Percentiles rank a stretch among this genome's conserved stretches.
These are phyloP conservation scores for Lipophrys pholis DNA, from an alignment of 2,113 vertebrate species.

Conservation along the genomic window DNA sequence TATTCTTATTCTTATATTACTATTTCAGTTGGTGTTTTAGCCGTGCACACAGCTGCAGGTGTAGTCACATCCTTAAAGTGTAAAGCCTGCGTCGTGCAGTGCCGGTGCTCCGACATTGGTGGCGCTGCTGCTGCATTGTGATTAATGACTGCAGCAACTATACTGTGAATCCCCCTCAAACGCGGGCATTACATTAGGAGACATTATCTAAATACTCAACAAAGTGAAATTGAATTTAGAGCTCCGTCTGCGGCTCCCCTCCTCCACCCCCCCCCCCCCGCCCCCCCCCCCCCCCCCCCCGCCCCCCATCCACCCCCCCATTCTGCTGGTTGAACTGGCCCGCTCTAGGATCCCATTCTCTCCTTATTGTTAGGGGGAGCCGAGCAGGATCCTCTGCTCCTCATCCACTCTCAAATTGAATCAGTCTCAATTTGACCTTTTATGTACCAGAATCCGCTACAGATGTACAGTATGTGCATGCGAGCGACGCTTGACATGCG, in stretches of 20 bases:
- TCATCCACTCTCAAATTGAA: conserved; percentile 81
- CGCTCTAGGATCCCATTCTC: conserved; percentile 78
- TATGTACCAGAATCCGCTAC: conserved; percentile 74
- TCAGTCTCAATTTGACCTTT: conserved; percentile 83
- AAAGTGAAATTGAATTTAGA: conserved; percentile 83
- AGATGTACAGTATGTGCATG: conserved; percentile 75
- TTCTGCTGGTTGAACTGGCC: conserved; percentile 63
- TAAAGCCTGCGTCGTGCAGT: conserved; percentile 29
- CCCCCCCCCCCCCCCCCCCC: background rate
- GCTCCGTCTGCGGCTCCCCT: conserved; percentile 40
- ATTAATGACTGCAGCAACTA: conserved; percentile 42
- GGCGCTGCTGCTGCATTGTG: conserved; percentile 78
- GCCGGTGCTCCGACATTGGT: conserved; percentile 57
- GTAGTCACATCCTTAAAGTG: conserved; percentile 22
- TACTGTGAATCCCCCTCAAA: conserved; percentile 58
- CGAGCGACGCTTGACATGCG: conserved; percentile 49
- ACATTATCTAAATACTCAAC: conserved; percentile 85
- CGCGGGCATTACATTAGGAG: conserved; percentile 74
- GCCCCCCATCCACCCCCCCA: conserved; percentile 2
- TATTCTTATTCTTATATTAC: no score
- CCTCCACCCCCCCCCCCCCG: conserved; percentile 13
- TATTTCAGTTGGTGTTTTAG: no score
- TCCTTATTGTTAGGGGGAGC: conserved; percentile 78
- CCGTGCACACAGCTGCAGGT: conserved; percentile 3
- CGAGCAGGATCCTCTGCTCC: conserved; percentile 72